Base-by-base conservation (phyloP, 2,888 invertebrate genomes). In the Brachyopa scutellaris region DNA sequence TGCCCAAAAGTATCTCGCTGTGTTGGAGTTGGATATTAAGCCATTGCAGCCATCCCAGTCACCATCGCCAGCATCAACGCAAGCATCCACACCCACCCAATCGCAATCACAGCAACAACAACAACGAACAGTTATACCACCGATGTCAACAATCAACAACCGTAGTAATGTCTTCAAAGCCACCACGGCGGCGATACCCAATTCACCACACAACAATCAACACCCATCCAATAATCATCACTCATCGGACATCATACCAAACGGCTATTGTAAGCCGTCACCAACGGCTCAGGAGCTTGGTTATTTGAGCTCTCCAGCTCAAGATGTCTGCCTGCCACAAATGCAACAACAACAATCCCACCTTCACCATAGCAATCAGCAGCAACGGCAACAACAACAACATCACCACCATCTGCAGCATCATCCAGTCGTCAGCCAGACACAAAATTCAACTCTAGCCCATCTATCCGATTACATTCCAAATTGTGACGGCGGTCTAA, bases 231-330 rank as follows among this genome's bases (percentile, higher is more conserved):
- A 73, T 72, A 84, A 72, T 47, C 83, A 67, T 11, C 84, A 76
- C 31, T 45, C 76, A 31, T 73, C 76, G 29, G 79, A 86, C 59
- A 78, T 86, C 45, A 84, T 90, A 84, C 88, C 90, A 47, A 89
- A 88, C 66, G 89, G 89, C 61, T 90, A 90, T 76, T 90, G 90
- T 85, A 91, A 90, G 83, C 87, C 89, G 13, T 90, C 90, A 77
- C 90, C 90, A 45, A 88, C 89, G 70, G 87, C 88, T 38, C 89
- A 89, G 76, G 89, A 90, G 69, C 86, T 90, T 45, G 88, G 89
- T 70, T 90, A 90, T 70, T 84, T 90, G 40, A 88, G 86, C 77
- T 89, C 90, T 29, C 89, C 90, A 33, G 87, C 88, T 64, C 90
- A 89, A 84, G 88, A 89, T 42, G 85, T 86, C 66, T 86, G 87